A percentile compares a stretch with the other conserved stretches of the same genome.
These are phyloP conservation scores for Deroplatys truncata DNA, from an alignment of 2,888 invertebrate genomes.

Conservation along the genomic window DNA sequence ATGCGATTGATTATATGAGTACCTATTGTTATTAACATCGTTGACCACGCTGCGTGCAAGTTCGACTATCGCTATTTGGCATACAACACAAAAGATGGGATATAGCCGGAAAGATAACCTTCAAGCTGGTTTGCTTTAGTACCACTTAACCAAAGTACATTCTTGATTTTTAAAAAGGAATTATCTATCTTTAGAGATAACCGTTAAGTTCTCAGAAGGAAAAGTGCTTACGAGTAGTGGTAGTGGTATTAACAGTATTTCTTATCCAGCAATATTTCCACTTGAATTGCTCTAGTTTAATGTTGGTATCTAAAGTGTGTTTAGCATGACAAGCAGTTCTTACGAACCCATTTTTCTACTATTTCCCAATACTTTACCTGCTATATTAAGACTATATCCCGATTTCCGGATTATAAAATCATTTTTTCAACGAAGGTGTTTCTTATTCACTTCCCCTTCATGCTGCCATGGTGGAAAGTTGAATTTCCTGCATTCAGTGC, in stretches of 20 bases:
- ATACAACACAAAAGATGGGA: background rate
- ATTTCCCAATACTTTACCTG: no score
- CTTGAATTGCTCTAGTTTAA: background rate
- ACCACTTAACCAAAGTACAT: background rate
- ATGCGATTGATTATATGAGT: no score
- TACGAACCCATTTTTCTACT: no score
- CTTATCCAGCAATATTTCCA: background rate
- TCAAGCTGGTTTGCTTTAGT: background rate
- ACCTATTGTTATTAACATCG: no score
- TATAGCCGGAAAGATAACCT: background rate
- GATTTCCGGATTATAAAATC: no score
- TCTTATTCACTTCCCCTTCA: no score
- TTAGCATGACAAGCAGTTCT: background rate
- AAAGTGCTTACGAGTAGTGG: background rate
- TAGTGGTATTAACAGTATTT: background rate
- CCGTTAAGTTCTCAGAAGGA: background rate
- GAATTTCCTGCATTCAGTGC: no score
- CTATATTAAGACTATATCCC: no score
- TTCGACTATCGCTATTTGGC: no score
- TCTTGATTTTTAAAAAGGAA: background rate
- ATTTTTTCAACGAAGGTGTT: no score
- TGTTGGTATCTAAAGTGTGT: background rate
- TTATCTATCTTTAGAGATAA: background rate
- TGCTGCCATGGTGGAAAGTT: no score
- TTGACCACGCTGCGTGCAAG: no score